Base-by-base conservation (phyloP, 2,888 invertebrate species). In the Sarcophaga subvicina region DNA sequence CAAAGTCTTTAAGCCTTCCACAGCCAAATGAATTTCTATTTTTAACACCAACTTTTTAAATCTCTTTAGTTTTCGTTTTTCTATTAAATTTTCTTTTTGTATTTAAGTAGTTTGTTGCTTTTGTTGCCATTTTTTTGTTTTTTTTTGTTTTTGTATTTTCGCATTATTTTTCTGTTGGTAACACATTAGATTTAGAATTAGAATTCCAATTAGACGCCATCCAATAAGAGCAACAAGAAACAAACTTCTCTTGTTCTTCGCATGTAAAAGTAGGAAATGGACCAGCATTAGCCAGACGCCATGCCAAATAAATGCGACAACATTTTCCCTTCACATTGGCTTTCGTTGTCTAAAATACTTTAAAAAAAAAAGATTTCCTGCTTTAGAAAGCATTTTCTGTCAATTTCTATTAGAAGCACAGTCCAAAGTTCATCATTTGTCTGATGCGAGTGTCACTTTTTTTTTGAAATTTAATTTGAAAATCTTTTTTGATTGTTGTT, bases 191-290 rank as follows among this genome's bases (percentile, higher is more conserved):
- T 60, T 77, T 14, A 4, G n/a, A n/a, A n/a, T n/a, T n/a, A n/a
- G 11, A 14, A 73, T 73, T 69, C 66, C 37, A 20, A 62, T 78
- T 83, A 83, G 78, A 83, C 83, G 83, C 83, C 82, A 79, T 78
- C 25, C 8, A 63, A 49, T 25, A 64, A 22, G n/a, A 64, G 47
- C 22, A 22, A 62, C 22, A 64, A 66, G 45, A 6, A 37, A 45
- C n/a, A 54, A 27, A 63, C 22, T n/a, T 60, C 37, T 25, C 49
- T 49, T 22, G 22, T 22, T 49, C 76, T 82, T 76, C 54, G 45
- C 64, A 77, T 12, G 27, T 27, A 27, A 27, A 4, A 27, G 27
- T 27, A 27, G 27, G 27, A 27, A 27, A 27, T 27, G 27, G 37
- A 76, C 54, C 76, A 17, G 25, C 67, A 66, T 72, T 62, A 59